Base-by-base conservation (phyloP, 2,113 vertebrate genomes). In the Xerus inauris region DNA sequence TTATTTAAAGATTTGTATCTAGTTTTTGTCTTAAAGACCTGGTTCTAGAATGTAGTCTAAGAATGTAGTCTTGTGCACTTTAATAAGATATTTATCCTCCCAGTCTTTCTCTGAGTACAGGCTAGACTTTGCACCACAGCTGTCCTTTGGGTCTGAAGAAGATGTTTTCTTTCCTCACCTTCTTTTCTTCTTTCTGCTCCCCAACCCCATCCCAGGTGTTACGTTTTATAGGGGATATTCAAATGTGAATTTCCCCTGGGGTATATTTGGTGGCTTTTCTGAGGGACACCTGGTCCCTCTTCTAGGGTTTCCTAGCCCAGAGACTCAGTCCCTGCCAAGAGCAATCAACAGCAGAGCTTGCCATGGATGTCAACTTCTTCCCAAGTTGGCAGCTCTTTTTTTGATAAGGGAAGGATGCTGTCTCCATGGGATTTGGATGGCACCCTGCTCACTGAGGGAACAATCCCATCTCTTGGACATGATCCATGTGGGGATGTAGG, bases 101-200 rank as follows among this genome's bases (percentile, higher is more conserved):
- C 10, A 69, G 5, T 9, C 47, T 69, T 40, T 6, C 47, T 3
- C 10, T 7, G 8, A 4, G 0, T 69, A 6, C 1, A 67, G 16
- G 11, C 2, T 24, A 40, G 13, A 30, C 11, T 45, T 40, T 26
- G 47, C 8, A 10, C 8, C 26, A 28, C 13, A 64, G 4, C 20
- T 17, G n/a, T 40, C 32, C 22, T 84, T 42, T n/a, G 30, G 16
- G 3, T 1, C 1, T 57, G 35, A 19, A 57, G 45, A 75, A 87
- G 30, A 49, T 67, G n/a, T 72, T 0, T 40, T 40, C 71, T 22
- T 47, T 73, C 4, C 8, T 10, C 0, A 49, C 2, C 1, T 16
- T 3, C 17, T 83, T 87, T 69, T 77, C 14, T 51, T 8, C 14
- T 65, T 6, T 24, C 45, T 49, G 4, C 8, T 92, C 71, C 40